Percentiles rank a stretch among this genome's conserved stretches.
Conservation (phyloP, 2,888 invertebrate genomes). For the Habrosyne pyritoides region DNA sequence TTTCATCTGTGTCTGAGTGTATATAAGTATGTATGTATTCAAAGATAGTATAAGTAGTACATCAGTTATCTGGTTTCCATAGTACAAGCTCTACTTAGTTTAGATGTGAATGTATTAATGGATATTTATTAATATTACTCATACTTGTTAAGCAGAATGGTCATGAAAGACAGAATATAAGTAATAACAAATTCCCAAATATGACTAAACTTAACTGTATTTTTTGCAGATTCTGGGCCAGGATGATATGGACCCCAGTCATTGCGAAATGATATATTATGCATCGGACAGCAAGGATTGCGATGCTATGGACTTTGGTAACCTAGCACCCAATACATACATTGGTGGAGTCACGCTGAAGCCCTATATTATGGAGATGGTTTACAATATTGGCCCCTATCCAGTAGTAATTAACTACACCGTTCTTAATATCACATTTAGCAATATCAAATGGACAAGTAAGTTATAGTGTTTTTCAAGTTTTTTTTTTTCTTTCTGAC, state of each 20-base stretch:
- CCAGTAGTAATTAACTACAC: conserved; percentile 50
- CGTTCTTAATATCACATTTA: conserved; percentile 73
- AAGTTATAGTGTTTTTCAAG: conserved; percentile 41
- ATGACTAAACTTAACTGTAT: too few species aligned
- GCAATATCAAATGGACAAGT: conserved; percentile 79
- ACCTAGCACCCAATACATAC: conserved; percentile 57
- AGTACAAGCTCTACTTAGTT: too few species aligned
- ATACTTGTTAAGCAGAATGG: too few species aligned
- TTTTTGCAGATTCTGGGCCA: conserved; percentile 55
- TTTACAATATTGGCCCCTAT: conserved; percentile 23
- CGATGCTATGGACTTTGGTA: conserved; percentile 64
- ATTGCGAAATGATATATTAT: conserved; percentile 65
- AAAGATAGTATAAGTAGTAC: too few species aligned
- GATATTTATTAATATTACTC: too few species aligned
- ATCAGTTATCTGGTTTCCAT: too few species aligned
- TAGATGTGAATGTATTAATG: too few species aligned
- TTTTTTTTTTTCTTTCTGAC: background rate
- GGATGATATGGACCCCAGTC: conserved; percentile 49
- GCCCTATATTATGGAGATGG: conserved; percentile 53
- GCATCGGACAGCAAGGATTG: conserved; percentile 64
- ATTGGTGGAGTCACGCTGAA: conserved; percentile 71
- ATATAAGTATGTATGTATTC: too few species aligned
- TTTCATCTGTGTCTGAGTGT: too few species aligned
- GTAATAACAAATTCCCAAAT: too few species aligned
- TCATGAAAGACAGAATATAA: too few species aligned